These are phyloP conservation scores for Linyphia triangularis DNA, from an alignment of 2,888 invertebrate genomes.

Conservation along the genomic window DNA sequence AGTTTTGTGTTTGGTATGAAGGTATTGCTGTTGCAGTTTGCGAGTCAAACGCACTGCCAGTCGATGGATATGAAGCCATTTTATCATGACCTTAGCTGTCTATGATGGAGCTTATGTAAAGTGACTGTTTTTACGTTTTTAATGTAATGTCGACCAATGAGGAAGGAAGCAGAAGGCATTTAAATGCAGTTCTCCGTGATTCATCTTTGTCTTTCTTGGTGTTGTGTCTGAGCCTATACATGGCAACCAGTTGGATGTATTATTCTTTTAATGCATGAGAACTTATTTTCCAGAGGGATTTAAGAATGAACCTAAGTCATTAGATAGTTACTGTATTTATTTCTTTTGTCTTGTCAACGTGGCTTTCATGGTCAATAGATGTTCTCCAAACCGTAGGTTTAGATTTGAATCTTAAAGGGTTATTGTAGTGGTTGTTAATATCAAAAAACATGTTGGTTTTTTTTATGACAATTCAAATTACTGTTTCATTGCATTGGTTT, in stretches of 20 bases:
- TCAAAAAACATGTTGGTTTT: constrained; percentile 6
- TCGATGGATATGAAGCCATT: constrained; percentile 46
- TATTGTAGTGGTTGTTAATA: constrained; percentile 36
- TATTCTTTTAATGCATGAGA: constrained; percentile 7
- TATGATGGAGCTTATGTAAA: constrained; percentile 70
- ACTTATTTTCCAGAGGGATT: neutral
- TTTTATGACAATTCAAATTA: constrained; percentile 13
- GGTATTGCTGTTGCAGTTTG: constrained; percentile 40
- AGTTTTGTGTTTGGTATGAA: constrained; percentile 25
- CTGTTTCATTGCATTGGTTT: constrained; percentile 36
- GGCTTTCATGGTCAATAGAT: constrained; percentile 25
- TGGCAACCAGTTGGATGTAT: constrained; percentile 7
- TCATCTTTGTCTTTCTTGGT: constrained; percentile 1
- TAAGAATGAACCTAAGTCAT: constrained; percentile 41
- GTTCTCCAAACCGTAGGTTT: constrained; percentile 25
- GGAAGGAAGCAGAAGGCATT: neutral
- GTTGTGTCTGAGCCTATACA: neutral
- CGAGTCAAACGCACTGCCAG: constrained; percentile 21
- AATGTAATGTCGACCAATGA: constrained; percentile 15
- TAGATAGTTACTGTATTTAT: constrained; percentile 34
- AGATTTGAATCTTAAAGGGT: constrained; percentile 35
- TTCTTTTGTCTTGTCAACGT: constrained; percentile 14
- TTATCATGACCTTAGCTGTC: constrained; percentile 64
- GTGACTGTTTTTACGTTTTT: constrained; percentile 67
- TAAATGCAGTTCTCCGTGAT: constrained; percentile 9